A percentile compares a stretch with the other conserved stretches of the same genome.
Evolutionary conservation across 2,888 invertebrate species (phyloP).

Genomic region (Schrankia costaestrigalis): DNA sequence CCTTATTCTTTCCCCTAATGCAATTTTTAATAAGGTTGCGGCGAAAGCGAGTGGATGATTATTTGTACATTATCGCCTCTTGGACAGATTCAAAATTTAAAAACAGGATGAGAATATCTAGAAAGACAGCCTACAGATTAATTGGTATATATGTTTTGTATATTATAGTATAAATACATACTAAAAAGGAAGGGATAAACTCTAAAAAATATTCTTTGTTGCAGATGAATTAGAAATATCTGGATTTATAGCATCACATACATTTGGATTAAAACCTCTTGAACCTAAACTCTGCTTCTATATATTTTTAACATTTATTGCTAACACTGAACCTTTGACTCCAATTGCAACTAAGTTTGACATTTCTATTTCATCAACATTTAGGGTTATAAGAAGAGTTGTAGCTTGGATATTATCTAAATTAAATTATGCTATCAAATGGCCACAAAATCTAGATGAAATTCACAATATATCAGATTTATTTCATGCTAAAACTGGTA

Average conservation of each 20-base stretch:
- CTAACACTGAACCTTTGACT: slow-evolving; percentile 53
- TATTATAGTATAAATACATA: neutral
- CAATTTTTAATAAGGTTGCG: slow-evolving; percentile 50
- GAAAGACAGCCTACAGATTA: slow-evolving; percentile 46
- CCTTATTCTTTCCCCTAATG: slow-evolving; percentile 56
- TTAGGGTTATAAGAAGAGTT: slow-evolving; percentile 56
- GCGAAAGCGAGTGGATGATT: slow-evolving; percentile 55
- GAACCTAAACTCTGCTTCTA: slow-evolving; percentile 59
- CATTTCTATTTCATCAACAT: slow-evolving; percentile 61
- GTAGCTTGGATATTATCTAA: slow-evolving; percentile 59
- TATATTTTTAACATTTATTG: slow-evolving; percentile 58
- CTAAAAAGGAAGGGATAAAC: neutral
- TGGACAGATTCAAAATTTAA: slow-evolving; percentile 59
- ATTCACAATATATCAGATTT: slow-evolving; percentile 42
- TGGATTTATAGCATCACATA: slow-evolving; percentile 57
- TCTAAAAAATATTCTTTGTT: slow-evolving; percentile 27
- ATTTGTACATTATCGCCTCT: slow-evolving; percentile 56
- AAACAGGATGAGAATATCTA: slow-evolving; percentile 50
- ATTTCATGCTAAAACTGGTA: slow-evolving; percentile 50
- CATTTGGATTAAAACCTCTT: slow-evolving; percentile 58
- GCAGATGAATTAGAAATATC: slow-evolving; percentile 60
- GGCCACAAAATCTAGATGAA: slow-evolving; percentile 51
- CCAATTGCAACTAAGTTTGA: slow-evolving; percentile 61
- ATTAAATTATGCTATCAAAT: slow-evolving; percentile 53
- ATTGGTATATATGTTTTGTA: slow-evolving; percentile 38